phyloP scores from a whole-genome alignment of 2,113 vertebrate species.

The Strix aluco region DNA sequence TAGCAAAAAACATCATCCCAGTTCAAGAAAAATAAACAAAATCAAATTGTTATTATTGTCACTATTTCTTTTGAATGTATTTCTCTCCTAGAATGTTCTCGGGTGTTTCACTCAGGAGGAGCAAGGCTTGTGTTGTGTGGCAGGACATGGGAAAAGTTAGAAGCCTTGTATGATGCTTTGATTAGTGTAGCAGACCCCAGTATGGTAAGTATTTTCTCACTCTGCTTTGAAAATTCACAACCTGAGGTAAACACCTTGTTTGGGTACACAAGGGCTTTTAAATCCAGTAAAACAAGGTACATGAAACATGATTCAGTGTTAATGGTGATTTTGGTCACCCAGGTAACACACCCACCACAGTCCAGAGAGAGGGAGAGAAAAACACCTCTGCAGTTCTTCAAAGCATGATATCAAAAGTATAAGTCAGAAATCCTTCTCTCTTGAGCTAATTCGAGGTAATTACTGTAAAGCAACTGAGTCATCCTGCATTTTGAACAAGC shows the following conservation, averaged over 20 bases:
- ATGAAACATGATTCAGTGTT: not conserved
- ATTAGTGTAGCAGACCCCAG: constrained; percentile 84
- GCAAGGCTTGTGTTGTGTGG: constrained; percentile 92
- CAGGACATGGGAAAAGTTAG: constrained; percentile 88
- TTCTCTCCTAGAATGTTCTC: constrained; percentile 84
- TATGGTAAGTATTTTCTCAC: constrained; percentile 71
- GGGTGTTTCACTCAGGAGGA: constrained; percentile 87
- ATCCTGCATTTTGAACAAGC: not conserved
- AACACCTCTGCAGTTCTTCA: not conserved
- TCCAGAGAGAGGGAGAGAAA: not conserved
- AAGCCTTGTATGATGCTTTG: constrained; percentile 86
- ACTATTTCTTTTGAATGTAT: not conserved
- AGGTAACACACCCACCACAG: not conserved
- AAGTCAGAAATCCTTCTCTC: not conserved
- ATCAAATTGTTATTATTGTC: not conserved
- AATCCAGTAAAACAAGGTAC: not conserved
- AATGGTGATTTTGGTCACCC: not conserved
- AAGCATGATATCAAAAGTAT: not conserved
- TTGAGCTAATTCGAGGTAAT: not conserved
- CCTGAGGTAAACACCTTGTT: not conserved
- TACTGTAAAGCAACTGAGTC: not conserved
- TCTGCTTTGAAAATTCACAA: not conserved
- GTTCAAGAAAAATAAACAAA: not conserved
- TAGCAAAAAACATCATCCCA: not conserved
- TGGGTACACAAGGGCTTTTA: not conserved